Conservation (phyloP, 2,888 invertebrate genomes). For the Nymphalis polychloros region DNA sequence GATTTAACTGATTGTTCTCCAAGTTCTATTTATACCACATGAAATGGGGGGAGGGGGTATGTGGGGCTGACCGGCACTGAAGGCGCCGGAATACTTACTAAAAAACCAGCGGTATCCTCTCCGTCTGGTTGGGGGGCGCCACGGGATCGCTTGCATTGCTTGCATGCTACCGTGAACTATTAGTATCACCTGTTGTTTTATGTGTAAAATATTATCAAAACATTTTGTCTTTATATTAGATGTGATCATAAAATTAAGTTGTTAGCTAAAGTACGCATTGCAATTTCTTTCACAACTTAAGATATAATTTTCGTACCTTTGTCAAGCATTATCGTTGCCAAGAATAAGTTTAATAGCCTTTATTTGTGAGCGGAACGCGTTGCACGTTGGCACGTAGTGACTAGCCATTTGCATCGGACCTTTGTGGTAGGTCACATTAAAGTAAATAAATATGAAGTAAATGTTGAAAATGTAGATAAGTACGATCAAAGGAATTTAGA, state of each 20-base stretch:
- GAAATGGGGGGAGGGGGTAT: no score
- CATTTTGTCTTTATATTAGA: no score
- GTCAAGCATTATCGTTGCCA: constrained; percentile 6
- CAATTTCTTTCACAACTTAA: not conserved
- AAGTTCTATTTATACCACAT: no score
- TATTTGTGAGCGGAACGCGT: constrained; percentile 18
- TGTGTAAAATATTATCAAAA: no score
- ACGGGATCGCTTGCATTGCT: no score
- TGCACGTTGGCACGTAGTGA: constrained; percentile 18
- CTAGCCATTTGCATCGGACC: constrained; percentile 23
- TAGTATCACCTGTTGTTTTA: no score
- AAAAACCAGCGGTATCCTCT: no score
- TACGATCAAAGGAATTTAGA: constrained; percentile 8
- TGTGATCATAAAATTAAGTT: not conserved
- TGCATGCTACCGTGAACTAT: no score
- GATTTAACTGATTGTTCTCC: no score
- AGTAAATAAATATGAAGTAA: constrained; percentile 16
- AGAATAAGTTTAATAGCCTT: constrained; percentile 18
- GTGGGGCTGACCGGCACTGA: no score
- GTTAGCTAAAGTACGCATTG: not conserved
- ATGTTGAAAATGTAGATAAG: constrained; percentile 10
- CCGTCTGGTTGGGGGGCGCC: no score
- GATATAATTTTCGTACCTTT: constrained; percentile 13
- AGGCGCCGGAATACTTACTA: no score
- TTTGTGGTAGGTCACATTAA: constrained; percentile 24